Evolutionary conservation across 2,888 invertebrate genomes (phyloP).

Genomic region (Villa cingulata): DNA sequence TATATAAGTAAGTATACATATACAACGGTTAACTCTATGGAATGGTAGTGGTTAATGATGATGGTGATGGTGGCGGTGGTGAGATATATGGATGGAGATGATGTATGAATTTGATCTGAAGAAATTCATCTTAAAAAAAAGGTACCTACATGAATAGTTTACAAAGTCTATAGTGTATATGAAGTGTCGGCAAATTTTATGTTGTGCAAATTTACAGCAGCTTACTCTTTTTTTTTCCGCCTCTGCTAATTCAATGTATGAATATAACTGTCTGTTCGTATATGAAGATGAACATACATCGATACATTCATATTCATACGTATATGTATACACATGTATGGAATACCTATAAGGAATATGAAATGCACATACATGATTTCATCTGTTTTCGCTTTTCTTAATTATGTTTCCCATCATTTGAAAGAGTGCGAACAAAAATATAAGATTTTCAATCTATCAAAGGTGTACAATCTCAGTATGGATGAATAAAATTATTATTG

Average conservation of each 20-base stretch:
- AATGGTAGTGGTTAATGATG: slow-evolving; percentile 1
- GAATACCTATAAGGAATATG: no score
- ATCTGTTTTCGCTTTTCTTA: neutral
- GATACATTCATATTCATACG: no score
- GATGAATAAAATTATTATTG: neutral
- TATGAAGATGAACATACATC: no score
- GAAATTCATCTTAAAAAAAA: slow-evolving; percentile 1
- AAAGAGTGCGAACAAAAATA: neutral
- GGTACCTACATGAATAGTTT: no score
- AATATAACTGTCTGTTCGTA: no score
- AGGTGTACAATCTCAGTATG: neutral
- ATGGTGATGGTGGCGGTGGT: no score
- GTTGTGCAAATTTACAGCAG: neutral
- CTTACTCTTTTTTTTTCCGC: neutral
- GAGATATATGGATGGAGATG: no score
- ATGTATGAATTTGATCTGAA: neutral
- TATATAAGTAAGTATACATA: neutral
- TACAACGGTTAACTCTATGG: neutral
- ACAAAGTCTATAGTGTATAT: no score
- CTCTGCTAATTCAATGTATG: no score
- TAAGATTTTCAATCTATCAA: neutral
- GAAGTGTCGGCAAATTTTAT: slow-evolving; percentile 2
- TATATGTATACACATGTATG: no score
- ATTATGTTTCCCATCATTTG: slow-evolving; percentile 7
- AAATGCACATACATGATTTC: no score